A percentile compares a stretch with the other conserved stretches of the same genome.
Evolutionary conservation across 2,888 invertebrate species (phyloP).

Genomic region (Metallyticus violacea): DNA sequence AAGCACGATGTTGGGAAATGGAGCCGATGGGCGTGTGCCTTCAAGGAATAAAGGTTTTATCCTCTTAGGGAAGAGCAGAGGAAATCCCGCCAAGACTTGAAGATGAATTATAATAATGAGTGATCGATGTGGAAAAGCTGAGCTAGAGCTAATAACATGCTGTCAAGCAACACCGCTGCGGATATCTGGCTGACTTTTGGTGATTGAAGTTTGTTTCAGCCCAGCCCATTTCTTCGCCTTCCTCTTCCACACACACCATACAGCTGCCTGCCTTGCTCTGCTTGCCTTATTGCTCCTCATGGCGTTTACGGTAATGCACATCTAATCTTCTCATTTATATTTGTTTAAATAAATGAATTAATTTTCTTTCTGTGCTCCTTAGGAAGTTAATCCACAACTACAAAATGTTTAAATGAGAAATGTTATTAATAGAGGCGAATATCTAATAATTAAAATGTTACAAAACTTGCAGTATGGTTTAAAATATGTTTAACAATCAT

Average conservation of each 20-base stretch:
- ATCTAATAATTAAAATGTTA: too few species aligned
- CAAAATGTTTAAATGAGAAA: too few species aligned
- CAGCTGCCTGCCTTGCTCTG: neutral
- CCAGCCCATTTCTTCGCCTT: neutral
- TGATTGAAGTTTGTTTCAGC: constrained; percentile 10
- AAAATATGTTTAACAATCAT: too few species aligned
- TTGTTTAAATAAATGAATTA: neutral
- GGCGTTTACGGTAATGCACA: neutral
- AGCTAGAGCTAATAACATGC: neutral
- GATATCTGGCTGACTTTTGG: neutral
- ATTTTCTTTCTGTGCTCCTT: neutral
- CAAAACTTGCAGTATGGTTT: too few species aligned
- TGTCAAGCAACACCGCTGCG: constrained; percentile 3
- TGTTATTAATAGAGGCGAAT: too few species aligned
- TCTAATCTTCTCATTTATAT: neutral
- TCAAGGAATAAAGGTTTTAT: neutral
- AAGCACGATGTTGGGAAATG: neutral
- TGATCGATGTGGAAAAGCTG: neutral
- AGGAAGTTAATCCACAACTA: neutral
- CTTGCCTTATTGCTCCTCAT: too few species aligned
- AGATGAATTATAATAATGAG: neutral
- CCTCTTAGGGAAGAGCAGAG: neutral
- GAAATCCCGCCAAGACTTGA: neutral
- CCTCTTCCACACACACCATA: neutral
- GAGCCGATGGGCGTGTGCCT: neutral